Evolutionary conservation across 1,140 invertebrate species (phyloP), one percentile per base, ranked within the genome.

Genomic region (Neelides sp.): DNA sequence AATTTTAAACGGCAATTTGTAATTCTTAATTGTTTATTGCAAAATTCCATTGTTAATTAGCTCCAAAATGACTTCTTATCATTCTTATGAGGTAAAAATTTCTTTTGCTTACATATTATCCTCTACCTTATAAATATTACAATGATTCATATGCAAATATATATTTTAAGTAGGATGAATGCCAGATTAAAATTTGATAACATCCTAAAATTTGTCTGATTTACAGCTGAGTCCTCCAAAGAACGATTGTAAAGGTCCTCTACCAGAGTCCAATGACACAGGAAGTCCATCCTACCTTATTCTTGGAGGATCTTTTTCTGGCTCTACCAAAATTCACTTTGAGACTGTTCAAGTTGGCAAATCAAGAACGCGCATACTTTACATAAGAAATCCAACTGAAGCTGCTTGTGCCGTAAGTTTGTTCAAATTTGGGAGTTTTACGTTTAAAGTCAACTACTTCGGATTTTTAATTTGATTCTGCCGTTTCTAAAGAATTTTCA

Each of bases 141-240:
- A n/a, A n/a, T n/a, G n/a, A n/a, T n/a, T n/a, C n/a, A n/a, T n/a
- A n/a, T n/a, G n/a, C n/a, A n/a, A n/a, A n/a, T n/a, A n/a, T n/a
- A n/a, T n/a, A n/a, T n/a, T n/a, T n/a, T n/a, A n/a, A n/a, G n/a
- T n/a, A n/a, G n/a, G n/a, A n/a, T n/a, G n/a, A n/a, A n/a, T n/a
- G n/a, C n/a, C n/a, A n/a, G n/a, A n/a, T n/a, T n/a, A n/a, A n/a
- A n/a, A n/a, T n/a, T n/a, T n/a, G n/a, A n/a, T n/a, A n/a, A n/a
- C n/a, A n/a, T n/a, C n/a, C 8, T 22, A 23, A 44, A 7, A 23
- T 20, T 24, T 44, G 26, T 24, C 26, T 24, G 26, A 12, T 13
- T 40, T 40, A 13, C 37, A 49, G 47, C 3, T 49, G 8, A 49
- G 47, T 20, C 47, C 47, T 22, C 47, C 47, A 19, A 49, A 49